Base-by-base conservation (phyloP, 2,113 vertebrate genomes). In the Halcyon malimbica region DNA sequence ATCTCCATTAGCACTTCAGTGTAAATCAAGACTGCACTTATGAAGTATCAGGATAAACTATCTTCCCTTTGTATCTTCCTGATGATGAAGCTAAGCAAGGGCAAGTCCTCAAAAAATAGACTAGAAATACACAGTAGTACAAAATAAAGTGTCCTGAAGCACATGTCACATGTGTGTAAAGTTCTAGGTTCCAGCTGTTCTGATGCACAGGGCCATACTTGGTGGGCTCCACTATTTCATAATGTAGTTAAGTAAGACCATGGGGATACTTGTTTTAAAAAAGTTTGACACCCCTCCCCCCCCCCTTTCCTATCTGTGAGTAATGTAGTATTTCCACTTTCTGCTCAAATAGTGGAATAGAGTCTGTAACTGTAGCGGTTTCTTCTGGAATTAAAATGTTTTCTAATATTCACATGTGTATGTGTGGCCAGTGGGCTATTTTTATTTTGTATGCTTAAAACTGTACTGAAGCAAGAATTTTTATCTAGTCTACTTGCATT, bases 241-340 rank as follows among this genome's bases (percentile, higher is more conserved):
- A 57, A 73, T 19, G 28, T 37, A 46, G 20, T 77, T 82, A 75
- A 29, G 9, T 42, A 87, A 76, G 33, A 51, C 7, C 13, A 48
- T 1, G 2, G 29, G 8, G 6, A 44, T 73, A 24, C 29, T 82
- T 76, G 26, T 87, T 1, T 81, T 41, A 59, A 80, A 51, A 48
- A 21, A n/a, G 8, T 50, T 11, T 41, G 4, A 50, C n/a, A n/a
- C n/a, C n/a, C n/a, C n/a, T n/a, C n/a, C 0, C 6, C 0, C 7
- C 9, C 21, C 14, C 13, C 13, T 76, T 71, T 60, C 26, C n/a
- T 67, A 51, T 37, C 37, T 65, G 13, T 37, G 41, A 44, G 9
- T 79, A 62, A 39, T 48, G 19, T 9, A 70, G 1, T 39, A 42
- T 67, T 82, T 57, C n/a, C 8, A 29, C 15, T 39, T 85, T 75